Conservation (phyloP, 1,140 invertebrate genomes). For the Dendrolimus kikuchii region DNA sequence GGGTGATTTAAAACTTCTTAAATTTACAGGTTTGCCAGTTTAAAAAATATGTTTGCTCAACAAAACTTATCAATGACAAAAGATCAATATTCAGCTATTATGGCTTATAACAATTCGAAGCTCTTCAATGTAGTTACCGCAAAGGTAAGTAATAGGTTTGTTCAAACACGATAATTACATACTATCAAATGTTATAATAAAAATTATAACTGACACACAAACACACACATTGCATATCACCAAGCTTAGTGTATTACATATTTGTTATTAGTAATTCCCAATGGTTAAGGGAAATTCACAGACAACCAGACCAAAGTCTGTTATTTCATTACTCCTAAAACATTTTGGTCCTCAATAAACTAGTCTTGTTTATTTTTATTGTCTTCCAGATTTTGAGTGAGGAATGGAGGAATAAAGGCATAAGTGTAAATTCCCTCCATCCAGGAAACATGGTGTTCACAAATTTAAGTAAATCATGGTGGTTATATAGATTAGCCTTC, state of each 20-base stretch:
- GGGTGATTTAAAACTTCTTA: not conserved
- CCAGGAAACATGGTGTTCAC: constrained; percentile 93
- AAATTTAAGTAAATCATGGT: constrained; percentile 85
- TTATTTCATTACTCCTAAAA: too few relatives aligned
- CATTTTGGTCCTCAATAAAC: not conserved
- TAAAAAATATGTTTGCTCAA: constrained; percentile 69
- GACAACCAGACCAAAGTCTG: too few relatives aligned
- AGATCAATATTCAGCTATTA: constrained; percentile 83
- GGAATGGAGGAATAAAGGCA: constrained; percentile 78
- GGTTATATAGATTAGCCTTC: constrained; percentile 85
- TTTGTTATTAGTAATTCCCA: too few relatives aligned
- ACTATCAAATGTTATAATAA: too few relatives aligned
- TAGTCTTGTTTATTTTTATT: not conserved
- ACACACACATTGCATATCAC: too few relatives aligned
- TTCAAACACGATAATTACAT: too few relatives aligned
- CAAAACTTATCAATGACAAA: constrained; percentile 54
- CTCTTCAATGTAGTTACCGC: constrained; percentile 91
- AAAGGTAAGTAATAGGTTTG: constrained; percentile 73
- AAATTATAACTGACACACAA: too few relatives aligned
- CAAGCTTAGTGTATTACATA: not conserved
- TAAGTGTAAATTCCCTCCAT: constrained; percentile 89
- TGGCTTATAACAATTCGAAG: constrained; percentile 93
- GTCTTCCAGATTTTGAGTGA: constrained; percentile 54
- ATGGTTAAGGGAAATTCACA: too few relatives aligned
- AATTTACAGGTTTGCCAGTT: constrained; percentile 76